phyloP scores from a whole-genome alignment of 2,113 vertebrate species.

The cattle (Bos taurus) region DNA sequence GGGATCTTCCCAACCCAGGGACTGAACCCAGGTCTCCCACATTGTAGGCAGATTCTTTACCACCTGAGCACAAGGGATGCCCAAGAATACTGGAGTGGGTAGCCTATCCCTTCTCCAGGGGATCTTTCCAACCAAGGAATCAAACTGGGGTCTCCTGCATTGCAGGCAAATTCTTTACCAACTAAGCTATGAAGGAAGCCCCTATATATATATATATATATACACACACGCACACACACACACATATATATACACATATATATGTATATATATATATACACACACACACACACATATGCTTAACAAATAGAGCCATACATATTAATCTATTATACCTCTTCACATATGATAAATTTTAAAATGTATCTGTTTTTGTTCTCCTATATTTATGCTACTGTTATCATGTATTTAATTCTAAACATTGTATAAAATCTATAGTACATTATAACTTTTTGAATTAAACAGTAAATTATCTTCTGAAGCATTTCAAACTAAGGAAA shows the following conservation, averaged over 20 bases:
- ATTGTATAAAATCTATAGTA: background rate
- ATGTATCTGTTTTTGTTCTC: background rate
- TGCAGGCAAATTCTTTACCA: background rate
- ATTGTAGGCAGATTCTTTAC: background rate
- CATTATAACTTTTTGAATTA: background rate
- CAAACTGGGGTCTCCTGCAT: background rate
- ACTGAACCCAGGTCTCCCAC: background rate
- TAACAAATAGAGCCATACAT: background rate
- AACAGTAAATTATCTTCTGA: background rate
- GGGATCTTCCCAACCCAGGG: background rate
- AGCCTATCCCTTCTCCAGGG: background rate
- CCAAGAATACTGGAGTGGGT: background rate
- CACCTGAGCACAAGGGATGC: background rate
- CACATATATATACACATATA: rapidly evolving
- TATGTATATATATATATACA: rapidly evolving
- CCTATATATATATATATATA: background rate
- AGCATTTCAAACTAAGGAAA: background rate
- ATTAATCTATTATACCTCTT: background rate
- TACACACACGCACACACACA: rapidly evolving
- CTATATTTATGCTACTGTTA: background rate
- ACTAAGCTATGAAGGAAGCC: background rate
- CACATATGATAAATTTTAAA: background rate
- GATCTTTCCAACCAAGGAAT: background rate
- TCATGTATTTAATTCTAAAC: background rate
- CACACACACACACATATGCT: rapidly evolving